These are phyloP conservation scores for Limnodromus scolopaceus DNA, from an alignment of 2,797 vertebrate genomes.

Conservation along the genomic window DNA sequence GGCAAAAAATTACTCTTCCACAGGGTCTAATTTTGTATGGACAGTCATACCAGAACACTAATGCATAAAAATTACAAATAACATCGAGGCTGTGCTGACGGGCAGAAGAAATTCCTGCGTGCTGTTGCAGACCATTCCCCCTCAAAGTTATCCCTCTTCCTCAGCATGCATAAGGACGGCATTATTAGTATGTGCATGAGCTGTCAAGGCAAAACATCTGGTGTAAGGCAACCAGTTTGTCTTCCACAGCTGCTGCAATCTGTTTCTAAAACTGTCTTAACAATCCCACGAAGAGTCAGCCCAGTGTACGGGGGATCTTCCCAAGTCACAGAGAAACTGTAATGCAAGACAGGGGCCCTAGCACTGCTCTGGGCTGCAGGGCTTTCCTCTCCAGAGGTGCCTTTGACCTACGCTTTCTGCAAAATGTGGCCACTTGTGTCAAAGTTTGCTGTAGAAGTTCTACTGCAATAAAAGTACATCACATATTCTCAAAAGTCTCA, in stretches of 20 bases:
- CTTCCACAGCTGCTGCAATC: slow-evolving; percentile 10
- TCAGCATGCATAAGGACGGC: neutral
- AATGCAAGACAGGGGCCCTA: neutral
- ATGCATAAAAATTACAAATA: neutral
- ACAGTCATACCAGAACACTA: neutral
- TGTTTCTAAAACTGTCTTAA: neutral
- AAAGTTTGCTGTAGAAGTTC: neutral
- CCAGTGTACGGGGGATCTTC: neutral
- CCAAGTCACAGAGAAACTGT: neutral
- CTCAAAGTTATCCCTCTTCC: neutral
- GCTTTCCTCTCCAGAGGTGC: neutral
- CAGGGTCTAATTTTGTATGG: neutral
- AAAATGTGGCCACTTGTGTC: neutral
- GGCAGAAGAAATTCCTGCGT: neutral
- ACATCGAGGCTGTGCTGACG: neutral
- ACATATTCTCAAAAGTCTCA: neutral
- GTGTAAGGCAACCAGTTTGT: neutral
- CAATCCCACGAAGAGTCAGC: neutral
- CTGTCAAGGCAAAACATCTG: slow-evolving; percentile 42
- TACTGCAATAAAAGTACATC: neutral
- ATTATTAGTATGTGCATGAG: slow-evolving; percentile 12
- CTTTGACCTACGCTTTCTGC: neutral
- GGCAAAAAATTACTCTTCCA: slow-evolving; percentile 19
- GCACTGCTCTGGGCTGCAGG: neutral
- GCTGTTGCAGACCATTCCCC: neutral